A percentile compares a stretch with the other conserved stretches of the same genome.
These are phyloP conservation scores for Phalacrocorax aristotelis DNA, from an alignment of 2,113 vertebrate genomes.

Conservation along the genomic window DNA sequence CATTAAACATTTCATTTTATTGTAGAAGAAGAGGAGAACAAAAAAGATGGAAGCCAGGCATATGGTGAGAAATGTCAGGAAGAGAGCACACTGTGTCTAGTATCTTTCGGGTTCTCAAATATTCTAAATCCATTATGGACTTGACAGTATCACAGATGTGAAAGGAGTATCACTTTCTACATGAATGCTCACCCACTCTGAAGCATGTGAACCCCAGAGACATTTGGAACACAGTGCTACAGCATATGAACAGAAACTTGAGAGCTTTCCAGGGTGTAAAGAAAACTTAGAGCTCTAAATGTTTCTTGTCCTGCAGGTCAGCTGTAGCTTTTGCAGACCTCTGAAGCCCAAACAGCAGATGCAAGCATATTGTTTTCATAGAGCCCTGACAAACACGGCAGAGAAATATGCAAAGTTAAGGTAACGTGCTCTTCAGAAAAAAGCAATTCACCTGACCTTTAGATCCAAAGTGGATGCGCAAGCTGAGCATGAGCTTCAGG, in stretches of 20 bases:
- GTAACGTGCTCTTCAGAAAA: neutral
- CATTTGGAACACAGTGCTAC: neutral
- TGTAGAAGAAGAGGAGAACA: neutral
- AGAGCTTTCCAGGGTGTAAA: neutral
- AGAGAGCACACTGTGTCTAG: accelerated
- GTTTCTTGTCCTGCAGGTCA: neutral
- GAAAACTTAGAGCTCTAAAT: neutral
- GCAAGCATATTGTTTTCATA: neutral
- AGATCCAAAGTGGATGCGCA: neutral
- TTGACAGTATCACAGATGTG: neutral
- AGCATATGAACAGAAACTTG: neutral
- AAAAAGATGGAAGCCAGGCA: neutral
- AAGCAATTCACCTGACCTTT: neutral
- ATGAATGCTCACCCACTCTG: neutral
- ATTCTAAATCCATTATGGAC: neutral
- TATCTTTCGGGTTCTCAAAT: neutral
- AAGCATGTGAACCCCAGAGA: neutral
- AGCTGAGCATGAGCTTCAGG: neutral
- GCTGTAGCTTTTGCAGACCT: neutral
- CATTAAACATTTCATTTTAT: neutral
- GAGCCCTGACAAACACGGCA: neutral
- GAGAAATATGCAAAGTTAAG: neutral
- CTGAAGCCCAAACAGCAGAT: neutral
- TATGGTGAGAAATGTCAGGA: neutral
- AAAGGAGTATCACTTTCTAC: neutral